Evolutionary conservation across 2,113 vertebrate species (phyloP), one percentile per base, ranked within the genome.

Genomic region (Odobenus rosmarus): DNA sequence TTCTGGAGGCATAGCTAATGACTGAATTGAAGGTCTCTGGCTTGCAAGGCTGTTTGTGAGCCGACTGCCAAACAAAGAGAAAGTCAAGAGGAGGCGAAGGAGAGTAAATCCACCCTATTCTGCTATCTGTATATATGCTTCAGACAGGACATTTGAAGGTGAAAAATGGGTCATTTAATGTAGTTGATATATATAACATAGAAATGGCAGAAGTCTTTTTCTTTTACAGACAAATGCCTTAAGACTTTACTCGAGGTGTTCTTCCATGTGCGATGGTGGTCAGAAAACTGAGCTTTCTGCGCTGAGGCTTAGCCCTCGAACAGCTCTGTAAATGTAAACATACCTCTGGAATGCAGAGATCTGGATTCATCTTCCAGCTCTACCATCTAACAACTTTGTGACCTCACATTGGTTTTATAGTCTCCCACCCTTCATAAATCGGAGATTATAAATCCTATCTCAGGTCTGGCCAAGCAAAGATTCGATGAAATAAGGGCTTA

Each of bases 21-120:
- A 90, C 46, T 76, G 61, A 81, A 81, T 61, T 81, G 74, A 90
- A 92, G 23, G 26, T 74, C 71, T 89, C 28, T 96, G 42, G 85
- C 81, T 87, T 46, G 7, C 16, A 49, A 57, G 55, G 33, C 21
- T 71, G 16, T 64, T 93, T 84, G 67, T 76, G 76, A 92, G 28
- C 39, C 94, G 42, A 88, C 57, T 90, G 33, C 90, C 74, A 57
- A 91, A 55, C 11, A 69, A 53, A 86, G 33, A 42, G 28, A 28
- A 80, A 42, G 28, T 53, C 36, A 67, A 64, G 49, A 36, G 39
- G 6, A 31, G 31, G 14, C n/a, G 3, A 31, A 72, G 31, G 59
- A 31, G 76, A 59, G 13, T n/a, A 23, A 86, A 49, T 55, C 4
- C 16, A 15, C 19, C 33, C 1, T 26, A 0, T n/a, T 23, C 49